Base-by-base conservation (phyloP, 2,797 vertebrate genomes). In the Tolypeutes matacus region DNA sequence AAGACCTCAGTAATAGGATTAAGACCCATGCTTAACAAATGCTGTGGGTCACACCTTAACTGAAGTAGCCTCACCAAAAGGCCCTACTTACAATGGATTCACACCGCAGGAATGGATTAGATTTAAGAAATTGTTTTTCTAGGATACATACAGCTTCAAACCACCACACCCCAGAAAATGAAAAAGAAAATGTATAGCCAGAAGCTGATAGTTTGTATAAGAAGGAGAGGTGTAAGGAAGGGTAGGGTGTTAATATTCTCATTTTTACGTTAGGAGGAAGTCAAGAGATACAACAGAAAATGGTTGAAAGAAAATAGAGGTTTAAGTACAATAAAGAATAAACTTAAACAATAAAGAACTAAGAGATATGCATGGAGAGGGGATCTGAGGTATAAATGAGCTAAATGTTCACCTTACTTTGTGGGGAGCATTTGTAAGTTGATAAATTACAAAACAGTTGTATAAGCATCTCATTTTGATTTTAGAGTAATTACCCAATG, bases 401-500 rank as follows among this genome's bases (percentile, higher is more conserved):
- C 17, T 67, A 46, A 62, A 53, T n/a, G 9, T 56, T 51, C 42
- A 91, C 67, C 11, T 58, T 94, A 76, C 14, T 69, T 64, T 42
- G 64, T 29, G 25, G 34, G 29, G 10, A 21, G 10, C 77, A n/a
- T n/a, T n/a, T n/a, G n/a, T 62, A 73, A 81, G 46, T 0, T 73
- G 62, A 92, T 72, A 87, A 72, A 64, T 77, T 29, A 62, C 15
- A 9, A 64, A 62, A 89, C 21, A 73, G 17, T 10, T 73, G 27
- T 31, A 62, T 11, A 95, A 88, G 62, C 20, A 72, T 73, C 21
- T 90, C 14, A 86, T 94, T 93, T 88, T 75, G 2, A 72, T 58
- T 86, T 91, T 11, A 78, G 60, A 7, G 18, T 51, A 87, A 77
- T 92, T 85, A 77, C 12, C 5, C 3, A 3, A 91, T 56, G 88